A percentile compares a stretch with the other conserved stretches of the same genome.
These are phyloP conservation scores for Pipistrellus pygmaeus DNA, from an alignment of 2,797 vertebrate genomes.

Conservation along the genomic window DNA sequence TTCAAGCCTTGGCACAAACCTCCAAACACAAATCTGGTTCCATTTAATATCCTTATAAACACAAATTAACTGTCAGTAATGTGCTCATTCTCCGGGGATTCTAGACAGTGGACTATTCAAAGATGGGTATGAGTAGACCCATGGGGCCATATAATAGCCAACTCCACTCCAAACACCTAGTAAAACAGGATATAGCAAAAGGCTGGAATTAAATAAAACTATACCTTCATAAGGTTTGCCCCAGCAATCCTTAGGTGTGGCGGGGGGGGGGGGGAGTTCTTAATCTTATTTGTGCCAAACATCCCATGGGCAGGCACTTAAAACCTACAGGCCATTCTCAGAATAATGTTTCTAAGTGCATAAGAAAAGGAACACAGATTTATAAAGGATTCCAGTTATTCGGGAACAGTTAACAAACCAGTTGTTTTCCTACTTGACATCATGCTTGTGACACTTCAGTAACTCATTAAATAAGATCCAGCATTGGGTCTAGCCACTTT, in stretches of 20 bases:
- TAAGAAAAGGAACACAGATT: conserved; percentile 28
- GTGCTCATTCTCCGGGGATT: conserved; percentile 60
- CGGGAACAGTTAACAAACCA: conserved; percentile 41
- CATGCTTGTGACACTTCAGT: neutral
- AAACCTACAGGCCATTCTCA: neutral
- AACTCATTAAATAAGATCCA: conserved; percentile 57
- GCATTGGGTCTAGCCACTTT: neutral
- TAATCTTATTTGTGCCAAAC: neutral
- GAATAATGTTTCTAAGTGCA: neutral
- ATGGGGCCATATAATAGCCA: neutral
- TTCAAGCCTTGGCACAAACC: conserved; percentile 48
- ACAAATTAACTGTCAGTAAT: conserved; percentile 42
- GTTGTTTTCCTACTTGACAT: conserved; percentile 15
- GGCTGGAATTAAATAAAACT: conserved; percentile 13
- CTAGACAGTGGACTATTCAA: conserved; percentile 58
- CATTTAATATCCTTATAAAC: conserved; percentile 62
- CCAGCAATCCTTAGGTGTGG: neutral
- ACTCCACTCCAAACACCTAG: conserved; percentile 32
- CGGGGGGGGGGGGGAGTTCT: neutral
- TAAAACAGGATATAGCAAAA: neutral
- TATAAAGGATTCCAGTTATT: conserved; percentile 53
- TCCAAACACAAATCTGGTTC: conserved; percentile 50
- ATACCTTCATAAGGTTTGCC: neutral
- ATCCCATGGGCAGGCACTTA: neutral
- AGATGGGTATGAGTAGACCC: conserved; percentile 1